Evolutionary conservation across 2,888 invertebrate species (phyloP), one percentile per base, ranked within the genome.

Genomic region (Tethea ocularis): DNA sequence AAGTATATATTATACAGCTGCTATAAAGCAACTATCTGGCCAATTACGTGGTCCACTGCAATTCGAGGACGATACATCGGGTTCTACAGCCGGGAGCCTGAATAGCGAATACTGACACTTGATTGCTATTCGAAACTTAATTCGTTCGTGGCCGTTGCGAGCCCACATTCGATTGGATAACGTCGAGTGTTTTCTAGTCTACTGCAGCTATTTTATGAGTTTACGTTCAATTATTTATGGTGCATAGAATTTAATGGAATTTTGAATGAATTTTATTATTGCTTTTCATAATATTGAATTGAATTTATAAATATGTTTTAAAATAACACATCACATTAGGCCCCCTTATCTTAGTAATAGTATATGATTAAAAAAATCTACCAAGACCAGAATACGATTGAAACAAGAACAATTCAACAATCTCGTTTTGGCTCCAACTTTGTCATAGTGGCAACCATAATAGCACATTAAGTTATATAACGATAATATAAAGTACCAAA

Each of bases 61-160:
- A 38, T 38, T 38, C 22, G 57, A 52, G 57, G 57, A 55, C 56
- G 57, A 52, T 54, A 22, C 54, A n/a, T 33, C 13, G 33, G 36
- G 46, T 20, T 29, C 60, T 52, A 53, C 51, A 52, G 51, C 53
- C 24, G 56, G 57, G 62, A 57, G 61, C 51, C 60, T 57, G 59
- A 62, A 65, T 62, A 64, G 63, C 62, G 65, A 64, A 64, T 63
- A 53, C 58, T 63, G 61, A 56, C 60, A 61, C 61, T 68, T 64
- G 71, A 71, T 69, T 69, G 70, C 65, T 65, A 72, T 73, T 68
- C 64, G 68, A 63, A 68, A 70, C 66, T 71, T 67, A 72, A 74
- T 72, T 77, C 71, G 69, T 72, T 73, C 67, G 63, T 62, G 64
- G 60, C 58, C 29, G 52, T 52, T 46, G 46, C 46, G 20, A 20